These are phyloP conservation scores for Aptenodytes forsteri DNA, from an alignment of 2,113 vertebrate genomes.

Conservation along the genomic window DNA sequence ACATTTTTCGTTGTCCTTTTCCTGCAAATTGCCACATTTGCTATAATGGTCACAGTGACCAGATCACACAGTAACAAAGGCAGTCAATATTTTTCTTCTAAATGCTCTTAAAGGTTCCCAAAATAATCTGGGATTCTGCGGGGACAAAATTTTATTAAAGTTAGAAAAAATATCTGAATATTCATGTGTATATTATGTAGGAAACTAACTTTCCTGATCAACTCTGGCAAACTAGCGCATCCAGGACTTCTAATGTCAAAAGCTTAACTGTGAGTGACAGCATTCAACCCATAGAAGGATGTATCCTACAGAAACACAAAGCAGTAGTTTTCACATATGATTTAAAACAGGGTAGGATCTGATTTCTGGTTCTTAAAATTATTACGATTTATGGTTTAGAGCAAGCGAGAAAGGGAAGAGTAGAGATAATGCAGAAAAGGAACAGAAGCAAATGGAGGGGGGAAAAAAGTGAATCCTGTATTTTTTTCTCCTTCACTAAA, in stretches of 20 bases:
- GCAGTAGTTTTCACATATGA: not conserved
- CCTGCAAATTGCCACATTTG: not conserved
- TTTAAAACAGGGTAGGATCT: not conserved
- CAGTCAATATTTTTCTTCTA: not conserved
- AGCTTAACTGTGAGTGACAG: not conserved
- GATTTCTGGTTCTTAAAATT: not conserved
- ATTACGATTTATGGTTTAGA: not conserved
- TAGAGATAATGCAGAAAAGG: not conserved
- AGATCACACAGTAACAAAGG: not conserved
- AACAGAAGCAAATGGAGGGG: not conserved
- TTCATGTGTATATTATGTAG: not conserved
- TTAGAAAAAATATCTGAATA: not conserved
- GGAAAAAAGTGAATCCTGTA: not conserved
- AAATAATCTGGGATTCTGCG: not conserved
- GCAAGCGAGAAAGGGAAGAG: not conserved
- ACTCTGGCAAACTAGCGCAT: not conserved
- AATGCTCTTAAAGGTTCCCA: not conserved
- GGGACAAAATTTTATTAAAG: not conserved
- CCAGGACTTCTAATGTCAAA: not conserved
- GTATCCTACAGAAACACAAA: not conserved
- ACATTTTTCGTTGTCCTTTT: not conserved
- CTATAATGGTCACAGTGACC: not conserved
- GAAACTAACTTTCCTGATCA: not conserved
- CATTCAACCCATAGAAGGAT: not conserved
- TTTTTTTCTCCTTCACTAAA: not conserved